These are phyloP conservation scores for Drosophila takahashii DNA, from an alignment of 1,140 invertebrate genomes.

Conservation along the genomic window DNA sequence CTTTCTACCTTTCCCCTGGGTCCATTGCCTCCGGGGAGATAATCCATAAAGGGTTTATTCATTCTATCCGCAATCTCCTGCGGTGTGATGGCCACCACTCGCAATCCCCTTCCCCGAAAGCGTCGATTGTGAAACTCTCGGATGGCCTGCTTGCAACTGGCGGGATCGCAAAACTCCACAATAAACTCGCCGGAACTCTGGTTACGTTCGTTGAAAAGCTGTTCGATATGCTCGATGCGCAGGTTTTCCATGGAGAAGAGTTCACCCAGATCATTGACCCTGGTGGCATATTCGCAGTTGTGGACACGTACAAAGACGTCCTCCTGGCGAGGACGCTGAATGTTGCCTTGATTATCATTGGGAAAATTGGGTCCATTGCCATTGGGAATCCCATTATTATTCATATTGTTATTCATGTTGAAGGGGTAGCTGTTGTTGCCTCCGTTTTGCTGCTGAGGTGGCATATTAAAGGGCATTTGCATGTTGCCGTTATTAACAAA, in stretches of 20 bases:
- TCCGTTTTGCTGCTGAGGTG: constrained; percentile 50
- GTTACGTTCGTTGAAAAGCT: constrained; percentile 89
- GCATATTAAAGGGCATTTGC: constrained; percentile 53
- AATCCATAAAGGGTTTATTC: constrained; percentile 78
- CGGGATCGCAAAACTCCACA: constrained; percentile 90
- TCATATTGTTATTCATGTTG: constrained; percentile 25
- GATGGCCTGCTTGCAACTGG: constrained; percentile 89
- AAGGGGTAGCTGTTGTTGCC: constrained; percentile 31
- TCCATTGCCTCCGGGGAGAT: constrained; percentile 68
- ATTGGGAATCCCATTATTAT: constrained; percentile 13
- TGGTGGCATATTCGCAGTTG: constrained; percentile 90
- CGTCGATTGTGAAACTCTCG: constrained; percentile 88
- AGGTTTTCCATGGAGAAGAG: constrained; percentile 92
- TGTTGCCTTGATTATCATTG: constrained; percentile 18
- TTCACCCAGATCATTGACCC: constrained; percentile 91
- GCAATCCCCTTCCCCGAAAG: constrained; percentile 88
- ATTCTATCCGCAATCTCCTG: constrained; percentile 86
- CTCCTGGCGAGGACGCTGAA: constrained; percentile 35
- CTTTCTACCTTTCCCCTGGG: constrained; percentile 9
- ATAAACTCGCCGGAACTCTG: constrained; percentile 93
- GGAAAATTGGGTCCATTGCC: constrained; percentile 27
- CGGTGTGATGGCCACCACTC: constrained; percentile 88
- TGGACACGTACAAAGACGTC: constrained; percentile 89
- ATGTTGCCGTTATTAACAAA: constrained; percentile 54
- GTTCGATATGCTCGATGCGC: constrained; percentile 91